Conservation (phyloP, 2,113 vertebrate species). For the Vimba vimba region DNA sequence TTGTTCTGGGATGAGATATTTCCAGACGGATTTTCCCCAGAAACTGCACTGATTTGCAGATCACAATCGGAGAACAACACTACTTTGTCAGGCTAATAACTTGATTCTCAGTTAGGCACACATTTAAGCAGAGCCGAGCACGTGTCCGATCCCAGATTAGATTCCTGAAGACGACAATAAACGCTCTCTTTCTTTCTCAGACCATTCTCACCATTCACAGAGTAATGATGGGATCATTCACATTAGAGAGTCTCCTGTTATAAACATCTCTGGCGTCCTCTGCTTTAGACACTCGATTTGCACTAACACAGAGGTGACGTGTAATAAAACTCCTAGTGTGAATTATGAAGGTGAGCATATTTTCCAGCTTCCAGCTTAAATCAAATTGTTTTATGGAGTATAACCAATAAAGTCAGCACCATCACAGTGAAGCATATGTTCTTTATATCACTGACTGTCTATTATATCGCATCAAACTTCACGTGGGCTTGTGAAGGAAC, state of each 20-base stretch:
- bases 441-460: neutral
- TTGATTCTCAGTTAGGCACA: conserved; percentile 55
- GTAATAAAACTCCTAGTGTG: conserved; percentile 57
- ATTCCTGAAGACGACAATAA: conserved; percentile 63
- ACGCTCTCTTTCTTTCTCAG: conserved; percentile 44
- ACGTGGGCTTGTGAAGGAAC: neutral
- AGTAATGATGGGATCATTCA: conserved; percentile 59
- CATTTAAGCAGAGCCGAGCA: conserved; percentile 54
- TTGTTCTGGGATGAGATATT: conserved; percentile 57
- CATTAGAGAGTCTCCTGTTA: conserved; percentile 7
- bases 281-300: neutral
- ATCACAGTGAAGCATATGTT: conserved; percentile 19
- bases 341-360: conserved; percentile 26
- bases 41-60: conserved; percentile 40
- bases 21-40: conserved; percentile 49
- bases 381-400: conserved; percentile 13
- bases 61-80: conserved; percentile 50
- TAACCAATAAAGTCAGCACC: neutral
- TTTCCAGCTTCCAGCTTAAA: conserved; percentile 8
- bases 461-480: neutral
- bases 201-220: conserved; percentile 21
- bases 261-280: neutral
- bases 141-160: conserved; percentile 56
- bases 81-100: conserved; percentile 52
- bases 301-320: conserved; percentile 26